Evolutionary conservation across 1,140 invertebrate species (phyloP), one percentile per base, ranked within the genome.

Genomic region (Cydia pomonella): DNA sequence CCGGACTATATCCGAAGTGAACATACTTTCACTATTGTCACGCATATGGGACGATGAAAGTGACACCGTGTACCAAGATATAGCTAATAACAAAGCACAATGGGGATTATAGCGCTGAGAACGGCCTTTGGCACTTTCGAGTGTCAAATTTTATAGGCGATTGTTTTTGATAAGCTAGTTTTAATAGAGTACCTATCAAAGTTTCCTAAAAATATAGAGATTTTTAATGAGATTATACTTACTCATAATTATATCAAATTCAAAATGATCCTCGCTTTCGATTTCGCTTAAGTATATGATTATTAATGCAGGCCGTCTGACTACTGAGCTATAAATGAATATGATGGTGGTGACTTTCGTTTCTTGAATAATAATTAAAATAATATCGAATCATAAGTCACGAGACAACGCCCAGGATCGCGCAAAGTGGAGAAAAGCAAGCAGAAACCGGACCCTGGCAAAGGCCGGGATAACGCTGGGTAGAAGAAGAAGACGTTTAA

Each of bases 31-130:
- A 69, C 64, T 69, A 69, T 69, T 69, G 64, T 69, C n/a, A n/a
- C 29, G 13, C 64, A 69, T 69, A 69, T 69, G 64, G 64, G 64
- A 41, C 64, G 64, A 69, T 69, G 64, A 69, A 69, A 69, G 64
- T 69, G 64, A 69, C 53, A 59, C 18, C 50, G 63, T 69, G 29
- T 69, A 69, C 63, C 63, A 7, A 69, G 64, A 69, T 69, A 41
- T 69, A 21, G 33, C 27, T 69, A 69, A 69, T 69, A 69, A 59
- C 27, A 69, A 69, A 69, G 64, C n/a, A 69, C 64, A 69, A 69
- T 69, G 64, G 27, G n/a, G 29, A 69, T 33, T 69, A 69, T 33
- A 18, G 64, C n/a, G 12, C 64, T 69, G 64, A 69, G 64, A 69
- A 69, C 64, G 29, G 18, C 64, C 64, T 69, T 69, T 21, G 18